Percentiles rank a stretch among this genome's conserved stretches.
These are phyloP conservation scores for Lathronympha strigana DNA, from an alignment of 2,888 invertebrate genomes.

Conservation along the genomic window DNA sequence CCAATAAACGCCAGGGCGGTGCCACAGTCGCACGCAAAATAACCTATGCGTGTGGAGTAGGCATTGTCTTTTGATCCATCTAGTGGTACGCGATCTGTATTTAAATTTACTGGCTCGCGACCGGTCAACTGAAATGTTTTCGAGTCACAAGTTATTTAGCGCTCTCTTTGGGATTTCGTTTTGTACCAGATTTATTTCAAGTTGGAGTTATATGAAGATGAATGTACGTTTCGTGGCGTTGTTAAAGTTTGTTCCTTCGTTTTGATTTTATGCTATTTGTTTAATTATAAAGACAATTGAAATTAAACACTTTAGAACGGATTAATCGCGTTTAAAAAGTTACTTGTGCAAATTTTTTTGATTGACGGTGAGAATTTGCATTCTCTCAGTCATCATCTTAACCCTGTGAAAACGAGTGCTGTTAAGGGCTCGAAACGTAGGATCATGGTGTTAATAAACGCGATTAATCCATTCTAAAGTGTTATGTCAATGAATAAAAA, in stretches of 20 bases:
- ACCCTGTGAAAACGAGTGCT: too few relatives aligned
- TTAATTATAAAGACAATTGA: background rate
- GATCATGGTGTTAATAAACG: too few relatives aligned
- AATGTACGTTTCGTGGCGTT: background rate
- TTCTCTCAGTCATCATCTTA: too few relatives aligned
- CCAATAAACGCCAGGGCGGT: too few relatives aligned
- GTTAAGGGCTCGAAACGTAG: too few relatives aligned
- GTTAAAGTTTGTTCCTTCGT: background rate
- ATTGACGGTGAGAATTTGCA: too few relatives aligned
- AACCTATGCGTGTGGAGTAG: background rate
- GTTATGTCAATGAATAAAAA: too few relatives aligned
- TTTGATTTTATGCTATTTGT: background rate
- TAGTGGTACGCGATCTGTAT: background rate
- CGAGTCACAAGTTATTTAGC: conserved; percentile 33
- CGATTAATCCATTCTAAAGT: too few relatives aligned
- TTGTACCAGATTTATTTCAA: conserved; percentile 17
- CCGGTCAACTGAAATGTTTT: conserved; percentile 33
- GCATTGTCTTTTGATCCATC: background rate
- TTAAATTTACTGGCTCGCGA: conserved; percentile 29
- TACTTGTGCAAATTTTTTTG: too few relatives aligned
- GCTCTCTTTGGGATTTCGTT: conserved; percentile 15
- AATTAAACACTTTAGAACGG: too few relatives aligned
- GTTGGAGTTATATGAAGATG: conserved; percentile 13
- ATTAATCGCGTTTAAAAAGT: too few relatives aligned
- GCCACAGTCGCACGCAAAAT: too few relatives aligned